Conservation (phyloP, 1,140 invertebrate genomes). For the Achatina immaculata region DNA sequence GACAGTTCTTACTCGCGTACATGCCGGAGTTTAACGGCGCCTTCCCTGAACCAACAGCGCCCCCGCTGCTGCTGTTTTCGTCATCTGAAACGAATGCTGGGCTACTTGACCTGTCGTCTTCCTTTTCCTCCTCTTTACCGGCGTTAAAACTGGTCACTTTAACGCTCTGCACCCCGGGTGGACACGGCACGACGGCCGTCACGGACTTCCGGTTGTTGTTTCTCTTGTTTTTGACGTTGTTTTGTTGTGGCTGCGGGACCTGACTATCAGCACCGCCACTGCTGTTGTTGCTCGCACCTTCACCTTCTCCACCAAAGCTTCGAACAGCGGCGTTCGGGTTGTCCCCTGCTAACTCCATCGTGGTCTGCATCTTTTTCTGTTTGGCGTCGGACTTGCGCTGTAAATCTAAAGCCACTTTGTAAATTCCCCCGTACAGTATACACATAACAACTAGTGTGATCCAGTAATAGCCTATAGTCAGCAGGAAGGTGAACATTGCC, state of each 20-base stretch:
- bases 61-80: constrained; percentile 71
- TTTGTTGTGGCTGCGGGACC: neutral
- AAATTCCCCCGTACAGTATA: constrained; percentile 93
- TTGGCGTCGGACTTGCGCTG: constrained; percentile 91
- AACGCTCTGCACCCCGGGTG: constrained; percentile 20
- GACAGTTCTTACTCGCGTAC: constrained; percentile 3
- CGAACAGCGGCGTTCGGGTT: constrained; percentile 10
- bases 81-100: constrained; percentile 97
- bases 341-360: constrained; percentile 56
- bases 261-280: constrained; percentile 36
- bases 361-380: constrained; percentile 75
- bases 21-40: constrained; percentile 37
- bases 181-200: constrained; percentile 10
- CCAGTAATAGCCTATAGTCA: constrained; percentile 99
- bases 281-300: constrained; percentile 29
- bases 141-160: constrained; percentile 63
- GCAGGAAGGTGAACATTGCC: constrained; percentile 96
- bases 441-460: constrained; percentile 78
- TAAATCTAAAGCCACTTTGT: constrained; percentile 97
- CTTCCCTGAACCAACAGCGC: constrained; percentile 30
- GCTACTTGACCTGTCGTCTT: constrained; percentile 91
- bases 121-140: constrained; percentile 65
- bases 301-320: constrained; percentile 3
- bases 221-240: constrained; percentile 17
- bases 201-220: constrained; percentile 33